These are phyloP conservation scores for Jordanella pulchra DNA, from an alignment of 2,797 vertebrate genomes.

Conservation along the genomic window DNA sequence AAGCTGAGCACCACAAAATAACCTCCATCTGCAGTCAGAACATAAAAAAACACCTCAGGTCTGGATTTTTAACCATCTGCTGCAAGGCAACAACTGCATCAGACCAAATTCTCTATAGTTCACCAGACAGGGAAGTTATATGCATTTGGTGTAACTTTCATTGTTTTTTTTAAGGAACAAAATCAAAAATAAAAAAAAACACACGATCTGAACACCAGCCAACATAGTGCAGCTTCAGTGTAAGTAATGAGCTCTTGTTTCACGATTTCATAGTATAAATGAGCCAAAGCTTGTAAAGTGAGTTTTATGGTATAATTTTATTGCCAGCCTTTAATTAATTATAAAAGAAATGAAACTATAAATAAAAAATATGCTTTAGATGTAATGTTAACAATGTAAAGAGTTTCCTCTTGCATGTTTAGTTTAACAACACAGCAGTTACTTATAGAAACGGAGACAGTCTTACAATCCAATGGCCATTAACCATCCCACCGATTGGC, in stretches of 20 bases:
- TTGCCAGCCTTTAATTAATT: conserved; percentile 4
- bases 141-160: too few relatives aligned
- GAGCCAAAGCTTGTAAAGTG: background rate
- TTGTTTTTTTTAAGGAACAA: too few relatives aligned
- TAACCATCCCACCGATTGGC: conserved; percentile 34
- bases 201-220: background rate
- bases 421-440: conserved; percentile 18
- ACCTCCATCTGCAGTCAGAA: background rate
- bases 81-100: background rate
- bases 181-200: background rate
- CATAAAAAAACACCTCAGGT: background rate
- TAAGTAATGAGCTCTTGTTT: background rate
- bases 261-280: background rate
- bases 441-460: conserved; percentile 19
- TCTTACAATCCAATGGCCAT: conserved; percentile 30
- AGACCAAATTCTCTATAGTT: background rate
- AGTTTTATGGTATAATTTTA: conserved; percentile 1
- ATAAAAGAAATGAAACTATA: conserved; percentile 15
- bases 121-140: too few relatives aligned
- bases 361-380: background rate
- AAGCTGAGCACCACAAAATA: background rate
- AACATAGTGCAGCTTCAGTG: background rate
- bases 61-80: background rate
- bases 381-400: conserved; percentile 9
- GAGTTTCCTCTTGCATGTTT: conserved; percentile 16